A percentile compares a stretch with the other conserved stretches of the same genome.
These are phyloP conservation scores for Cylas formicarius DNA, from an alignment of 1,140 invertebrate species.

Conservation along the genomic window DNA sequence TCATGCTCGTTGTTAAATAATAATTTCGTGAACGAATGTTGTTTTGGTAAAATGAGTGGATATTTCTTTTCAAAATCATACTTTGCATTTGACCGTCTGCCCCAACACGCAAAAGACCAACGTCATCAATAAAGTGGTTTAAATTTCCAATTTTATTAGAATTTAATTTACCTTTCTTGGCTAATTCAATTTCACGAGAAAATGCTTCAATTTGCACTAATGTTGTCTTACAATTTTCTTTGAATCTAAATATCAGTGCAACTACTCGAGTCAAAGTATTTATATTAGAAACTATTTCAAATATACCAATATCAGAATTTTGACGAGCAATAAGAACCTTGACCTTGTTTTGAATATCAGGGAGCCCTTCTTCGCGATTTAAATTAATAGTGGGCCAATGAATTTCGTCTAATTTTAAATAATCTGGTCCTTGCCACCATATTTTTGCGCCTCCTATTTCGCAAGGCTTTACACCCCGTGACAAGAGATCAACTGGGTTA, in stretches of 20 bases:
- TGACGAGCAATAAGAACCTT: no score
- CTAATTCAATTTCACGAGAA: not conserved
- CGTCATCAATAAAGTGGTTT: no score
- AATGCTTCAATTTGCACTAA: no score
- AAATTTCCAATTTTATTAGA: no score
- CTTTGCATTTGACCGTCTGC: not conserved
- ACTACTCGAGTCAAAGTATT: no score
- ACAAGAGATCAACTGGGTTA: conserved; percentile 10
- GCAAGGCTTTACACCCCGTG: not conserved
- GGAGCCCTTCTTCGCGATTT: not conserved
- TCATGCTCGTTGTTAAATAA: conserved; percentile 5
- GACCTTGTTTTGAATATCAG: not conserved
- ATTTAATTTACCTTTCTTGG: no score
- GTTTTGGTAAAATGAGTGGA: not conserved
- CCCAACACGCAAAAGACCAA: no score
- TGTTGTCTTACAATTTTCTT: no score
- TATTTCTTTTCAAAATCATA: conserved; percentile 5
- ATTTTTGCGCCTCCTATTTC: not conserved
- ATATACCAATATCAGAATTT: no score
- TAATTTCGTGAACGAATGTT: conserved; percentile 6
- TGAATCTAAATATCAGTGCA: no score
- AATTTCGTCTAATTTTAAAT: not conserved
- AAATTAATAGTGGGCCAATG: not conserved
- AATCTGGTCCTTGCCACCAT: conserved; percentile 6
- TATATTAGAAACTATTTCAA: no score